Base-by-base conservation (phyloP, 2,113 vertebrate species). In the Apeltes quadracus region DNA sequence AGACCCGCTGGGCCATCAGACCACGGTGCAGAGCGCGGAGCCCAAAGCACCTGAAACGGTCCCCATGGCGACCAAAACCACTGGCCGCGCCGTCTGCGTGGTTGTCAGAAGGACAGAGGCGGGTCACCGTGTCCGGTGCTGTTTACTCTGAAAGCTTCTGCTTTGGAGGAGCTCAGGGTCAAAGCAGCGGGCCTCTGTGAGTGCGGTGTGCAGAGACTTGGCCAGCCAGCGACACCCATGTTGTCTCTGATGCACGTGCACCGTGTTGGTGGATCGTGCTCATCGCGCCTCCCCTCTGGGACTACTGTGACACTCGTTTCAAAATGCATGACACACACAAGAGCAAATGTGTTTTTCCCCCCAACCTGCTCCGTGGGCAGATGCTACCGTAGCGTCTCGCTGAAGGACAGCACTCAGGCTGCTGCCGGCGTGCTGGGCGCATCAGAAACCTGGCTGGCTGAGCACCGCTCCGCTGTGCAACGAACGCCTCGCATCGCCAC, bases 21-120 rank as follows among this genome's bases (percentile, higher is more conserved):
- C 69, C 70, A 63, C 58, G 44, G 62, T 64, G 66, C 68, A 67
- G 53, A 61, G 58, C 32, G 1, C 15, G 10, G 61, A 74, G 61
- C 57, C 75, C 55, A 63, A 81, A 89, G 84, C 87, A 85, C 87
- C 84, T 88, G 71, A 82, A 83, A 61, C 10, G 13, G 84, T 86
- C 57, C 77, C 90, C 85, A 88, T 83, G 80, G 83, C 69, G 87
- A 90, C 87, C 73, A 61, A 78, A 53, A 82, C 71, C 68, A 61
- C 69, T 53, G 63, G 53, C 74, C 76, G 27, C 68, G 48, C 74
- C 74, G 27, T 63, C 69, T 44, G 69, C 39, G 22, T 54, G 41
- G 34, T 58, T 34, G 39, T 51, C 18, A 57, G 70, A 75, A 76
- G 55, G n/a, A n/a, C n/a, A n/a, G n/a, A n/a, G n/a, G 39, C 18